These are phyloP conservation scores for Scomber colias DNA, from an alignment of 2,113 vertebrate species.

Conservation along the genomic window DNA sequence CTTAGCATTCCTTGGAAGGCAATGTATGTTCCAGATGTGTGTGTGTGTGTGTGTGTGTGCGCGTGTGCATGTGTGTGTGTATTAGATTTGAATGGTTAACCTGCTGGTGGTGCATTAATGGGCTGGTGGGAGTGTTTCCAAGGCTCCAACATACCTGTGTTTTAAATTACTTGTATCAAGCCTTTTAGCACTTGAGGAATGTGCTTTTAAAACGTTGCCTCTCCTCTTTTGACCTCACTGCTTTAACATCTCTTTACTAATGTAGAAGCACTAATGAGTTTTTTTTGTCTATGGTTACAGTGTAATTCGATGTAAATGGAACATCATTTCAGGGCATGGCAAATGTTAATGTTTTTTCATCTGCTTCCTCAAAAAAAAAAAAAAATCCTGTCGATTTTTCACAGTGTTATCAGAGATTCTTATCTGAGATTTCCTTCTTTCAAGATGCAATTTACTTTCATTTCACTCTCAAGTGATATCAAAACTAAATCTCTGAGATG, in stretches of 20 bases:
- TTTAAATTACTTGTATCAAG: slow-evolving; percentile 55
- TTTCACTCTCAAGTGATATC: not conserved
- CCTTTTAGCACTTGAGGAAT: slow-evolving; percentile 55
- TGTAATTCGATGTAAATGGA: slow-evolving; percentile 44
- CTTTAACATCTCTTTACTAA: slow-evolving; percentile 4
- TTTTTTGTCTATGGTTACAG: slow-evolving; percentile 24
- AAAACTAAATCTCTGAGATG: not conserved
- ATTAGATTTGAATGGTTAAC: slow-evolving; percentile 45
- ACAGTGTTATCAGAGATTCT: not conserved
- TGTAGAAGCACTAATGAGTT: slow-evolving; percentile 28
- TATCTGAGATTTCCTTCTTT: not conserved
- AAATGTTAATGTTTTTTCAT: too few species aligned
- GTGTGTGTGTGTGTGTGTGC: not conserved
- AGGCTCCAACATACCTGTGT: slow-evolving; percentile 58
- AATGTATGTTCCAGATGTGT: slow-evolving; percentile 11
- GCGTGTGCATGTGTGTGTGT: slow-evolving; percentile 4
- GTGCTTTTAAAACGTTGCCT: slow-evolving; percentile 43
- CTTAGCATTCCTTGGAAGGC: slow-evolving; percentile 35
- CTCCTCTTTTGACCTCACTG: slow-evolving; percentile 32
- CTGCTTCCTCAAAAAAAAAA: too few species aligned
- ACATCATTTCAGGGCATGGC: too few species aligned
- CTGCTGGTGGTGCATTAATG: slow-evolving; percentile 53
- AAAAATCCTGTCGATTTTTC: too few species aligned
- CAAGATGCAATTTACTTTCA: not conserved
- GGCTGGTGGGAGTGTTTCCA: slow-evolving; percentile 43